Evolutionary conservation across 2,797 vertebrate genomes (phyloP).

Genomic region (Chromobotia macracanthus): DNA sequence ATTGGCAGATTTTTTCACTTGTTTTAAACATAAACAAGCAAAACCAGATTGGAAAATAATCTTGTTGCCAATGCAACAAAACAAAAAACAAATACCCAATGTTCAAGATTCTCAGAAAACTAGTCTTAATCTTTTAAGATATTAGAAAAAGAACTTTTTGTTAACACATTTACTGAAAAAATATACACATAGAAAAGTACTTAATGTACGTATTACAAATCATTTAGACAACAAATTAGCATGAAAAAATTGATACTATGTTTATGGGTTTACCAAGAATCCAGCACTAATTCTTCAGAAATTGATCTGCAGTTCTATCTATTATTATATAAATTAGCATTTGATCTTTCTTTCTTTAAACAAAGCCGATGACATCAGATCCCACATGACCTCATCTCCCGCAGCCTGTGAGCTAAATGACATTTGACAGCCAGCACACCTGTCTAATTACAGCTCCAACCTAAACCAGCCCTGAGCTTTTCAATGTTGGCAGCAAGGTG

Average conservation of each 20-base stretch:
- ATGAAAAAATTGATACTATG: no score
- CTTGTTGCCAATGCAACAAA: background rate
- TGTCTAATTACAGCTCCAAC: conserved; percentile 29
- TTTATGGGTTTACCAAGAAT: background rate
- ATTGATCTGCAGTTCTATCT: background rate
- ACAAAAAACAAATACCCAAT: background rate
- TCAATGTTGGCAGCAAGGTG: conserved; percentile 10
- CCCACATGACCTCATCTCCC: conserved; percentile 15
- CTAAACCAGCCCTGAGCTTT: conserved; percentile 18
- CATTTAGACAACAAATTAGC: no score
- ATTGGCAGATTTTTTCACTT: background rate
- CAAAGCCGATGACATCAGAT: conserved; percentile 23
- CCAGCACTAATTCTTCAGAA: background rate
- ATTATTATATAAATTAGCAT: background rate
- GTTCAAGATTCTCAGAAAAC: background rate
- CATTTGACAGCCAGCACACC: conserved; percentile 27
- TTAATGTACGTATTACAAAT: no score
- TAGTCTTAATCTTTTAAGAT: background rate
- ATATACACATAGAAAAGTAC: background rate
- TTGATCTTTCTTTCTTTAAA: conserved; percentile 8
- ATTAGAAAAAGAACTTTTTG: background rate
- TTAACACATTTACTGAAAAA: background rate
- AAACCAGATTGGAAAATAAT: background rate
- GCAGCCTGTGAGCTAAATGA: conserved; percentile 22
- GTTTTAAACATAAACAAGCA: background rate